phyloP scores from a whole-genome alignment of 2,113 vertebrate genomes.

The Corythaeola cristata region DNA sequence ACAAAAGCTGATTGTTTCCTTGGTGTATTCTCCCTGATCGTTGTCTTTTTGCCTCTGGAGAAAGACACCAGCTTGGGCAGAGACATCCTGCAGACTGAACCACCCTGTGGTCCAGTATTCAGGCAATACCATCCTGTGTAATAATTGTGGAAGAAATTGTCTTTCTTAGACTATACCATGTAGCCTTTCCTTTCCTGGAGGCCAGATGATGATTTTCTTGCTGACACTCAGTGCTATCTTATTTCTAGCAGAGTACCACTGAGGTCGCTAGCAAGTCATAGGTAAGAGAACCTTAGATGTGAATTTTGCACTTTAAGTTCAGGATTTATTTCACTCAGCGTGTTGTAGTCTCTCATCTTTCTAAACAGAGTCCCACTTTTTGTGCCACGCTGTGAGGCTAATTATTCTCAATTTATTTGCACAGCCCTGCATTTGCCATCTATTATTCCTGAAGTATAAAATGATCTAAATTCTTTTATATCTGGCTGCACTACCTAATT shows the following conservation, averaged over 20 bases:
- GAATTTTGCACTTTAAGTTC: background rate
- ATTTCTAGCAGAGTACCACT: background rate
- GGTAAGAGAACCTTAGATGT: background rate
- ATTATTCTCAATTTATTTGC: slow-evolving; percentile 79
- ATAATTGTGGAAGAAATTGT: background rate
- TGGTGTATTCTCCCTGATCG: background rate
- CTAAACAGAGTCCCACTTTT: slow-evolving; percentile 45
- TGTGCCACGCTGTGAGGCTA: slow-evolving; percentile 48
- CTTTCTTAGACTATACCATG: background rate
- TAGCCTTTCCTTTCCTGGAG: background rate
- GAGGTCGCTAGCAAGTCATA: background rate
- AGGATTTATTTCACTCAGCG: background rate
- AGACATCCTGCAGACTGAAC: background rate
- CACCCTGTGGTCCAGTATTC: background rate
- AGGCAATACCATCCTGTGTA: background rate
- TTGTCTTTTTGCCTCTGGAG: background rate
- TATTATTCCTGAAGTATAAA: slow-evolving; percentile 74
- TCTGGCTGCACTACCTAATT: slow-evolving; percentile 77
- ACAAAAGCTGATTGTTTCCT: background rate
- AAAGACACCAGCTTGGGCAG: background rate
- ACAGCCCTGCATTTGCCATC: slow-evolving; percentile 69
- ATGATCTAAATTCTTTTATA: slow-evolving; percentile 75
- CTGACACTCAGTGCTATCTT: background rate
- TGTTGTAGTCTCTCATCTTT: slow-evolving; percentile 2
- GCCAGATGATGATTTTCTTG: background rate